Base-by-base conservation (phyloP, 1,140 invertebrate species). In the Himalopsyche phryganea region DNA sequence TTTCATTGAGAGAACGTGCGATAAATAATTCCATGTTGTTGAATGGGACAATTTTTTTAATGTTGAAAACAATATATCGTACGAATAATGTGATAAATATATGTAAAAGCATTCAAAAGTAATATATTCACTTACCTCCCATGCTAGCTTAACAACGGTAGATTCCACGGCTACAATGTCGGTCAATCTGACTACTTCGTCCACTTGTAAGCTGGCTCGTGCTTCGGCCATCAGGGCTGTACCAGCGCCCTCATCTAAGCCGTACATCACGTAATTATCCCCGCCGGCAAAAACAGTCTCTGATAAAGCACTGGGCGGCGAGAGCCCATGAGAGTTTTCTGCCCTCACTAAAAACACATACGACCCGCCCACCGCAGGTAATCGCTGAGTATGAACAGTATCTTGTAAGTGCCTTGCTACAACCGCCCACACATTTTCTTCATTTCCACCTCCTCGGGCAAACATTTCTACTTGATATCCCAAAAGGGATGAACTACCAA, bases 271-370 rank as follows among this genome's bases (percentile, higher is more conserved):
- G 41, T 67, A 66, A 50, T 67, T 71, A 14, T 73, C 68, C 59
- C 80, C 70, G 52, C 80, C 76, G 1, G 81, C 80, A 2, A 85
- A 78, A 36, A 88, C 76, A 35, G 83, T 77, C 61, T 88, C 85
- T 6, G 87, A 88, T 18, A 86, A 69, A 50, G 79, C 77, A 54
- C 86, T 89, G 0, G 86, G 86, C 1, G 81, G 81, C 0, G 86
- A 88, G 10, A 89, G 67, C 3, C 93, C 92, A 69, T 92, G 86
- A 0, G 86, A 85, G 70, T 96, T 96, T 74, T 92, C 89, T 0
- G 92, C 89, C 42, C 86, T 76, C 0, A 96, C 84, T 23, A 95
- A 77, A 71, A 96, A 96, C 66, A 91, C 84, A 68, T 96, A 96
- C 0, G 85, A 84, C 0, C 86, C 84, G 14, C 86, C 89, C 23